A percentile compares a stretch with the other conserved stretches of the same genome.
These are phyloP conservation scores for Thymelicus acteon DNA, from an alignment of 2,888 invertebrate genomes.

Conservation along the genomic window DNA sequence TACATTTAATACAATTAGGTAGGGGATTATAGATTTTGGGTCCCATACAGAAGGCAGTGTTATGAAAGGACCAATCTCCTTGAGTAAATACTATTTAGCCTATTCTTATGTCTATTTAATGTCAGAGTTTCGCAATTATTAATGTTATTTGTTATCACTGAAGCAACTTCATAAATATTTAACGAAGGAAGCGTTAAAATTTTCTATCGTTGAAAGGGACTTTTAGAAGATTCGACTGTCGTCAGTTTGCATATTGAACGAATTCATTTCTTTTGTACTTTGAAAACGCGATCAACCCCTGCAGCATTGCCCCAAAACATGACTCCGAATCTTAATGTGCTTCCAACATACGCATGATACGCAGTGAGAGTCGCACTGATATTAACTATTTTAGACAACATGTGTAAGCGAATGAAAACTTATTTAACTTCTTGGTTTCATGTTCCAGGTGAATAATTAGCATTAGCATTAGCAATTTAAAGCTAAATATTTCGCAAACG, in stretches of 20 bases:
- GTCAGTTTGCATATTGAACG: constrained; percentile 9
- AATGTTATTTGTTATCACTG: background rate
- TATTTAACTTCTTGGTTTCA: background rate
- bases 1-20: no score
- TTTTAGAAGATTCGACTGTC: constrained; percentile 17
- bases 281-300: background rate
- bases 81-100: no score
- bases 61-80: no score
- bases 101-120: no score
- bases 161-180: constrained; percentile 15
- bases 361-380: background rate
- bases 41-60: no score
- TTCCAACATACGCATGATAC: no score
- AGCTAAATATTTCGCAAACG: no score
- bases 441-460: constrained; percentile 33
- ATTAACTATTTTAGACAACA: constrained; percentile 8
- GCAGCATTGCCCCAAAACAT: constrained; percentile 22
- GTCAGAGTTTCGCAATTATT: no score
- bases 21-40: no score
- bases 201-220: background rate
- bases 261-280: constrained; percentile 19
- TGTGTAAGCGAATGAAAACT: constrained; percentile 13
- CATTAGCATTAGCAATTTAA: no score
- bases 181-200: constrained; percentile 14
- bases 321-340: no score